phyloP scores from a whole-genome alignment of 1,140 invertebrate species.

The Sesamia nonagrioides region DNA sequence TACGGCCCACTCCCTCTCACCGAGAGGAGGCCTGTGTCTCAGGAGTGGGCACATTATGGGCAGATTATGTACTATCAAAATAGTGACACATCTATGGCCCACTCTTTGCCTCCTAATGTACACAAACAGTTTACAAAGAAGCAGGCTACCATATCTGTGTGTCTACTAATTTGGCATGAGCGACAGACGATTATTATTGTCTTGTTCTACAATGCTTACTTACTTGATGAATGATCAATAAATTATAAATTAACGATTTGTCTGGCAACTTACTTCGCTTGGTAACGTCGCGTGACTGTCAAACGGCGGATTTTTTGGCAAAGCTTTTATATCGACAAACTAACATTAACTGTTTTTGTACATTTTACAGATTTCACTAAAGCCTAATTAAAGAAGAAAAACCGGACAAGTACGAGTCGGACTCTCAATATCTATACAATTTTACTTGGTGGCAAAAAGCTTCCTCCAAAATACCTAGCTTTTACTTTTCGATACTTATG shows the following conservation, averaged over 20 bases:
- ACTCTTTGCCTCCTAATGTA: slow-evolving; percentile 20
- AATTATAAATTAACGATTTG: slow-evolving; percentile 31
- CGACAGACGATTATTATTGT: slow-evolving; percentile 48
- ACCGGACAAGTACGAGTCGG: too few relatives aligned
- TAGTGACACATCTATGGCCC: slow-evolving; percentile 9
- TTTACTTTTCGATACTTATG: too few relatives aligned
- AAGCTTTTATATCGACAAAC: not conserved
- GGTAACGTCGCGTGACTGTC: not conserved
- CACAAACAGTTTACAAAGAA: slow-evolving; percentile 41
- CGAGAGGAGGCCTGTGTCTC: too few relatives aligned
- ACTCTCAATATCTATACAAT: too few relatives aligned
- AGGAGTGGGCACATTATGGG: too few relatives aligned
- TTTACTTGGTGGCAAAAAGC: too few relatives aligned
- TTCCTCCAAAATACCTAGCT: too few relatives aligned
- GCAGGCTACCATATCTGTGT: slow-evolving; percentile 44
- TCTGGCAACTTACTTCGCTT: not conserved
- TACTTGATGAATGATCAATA: slow-evolving; percentile 29
- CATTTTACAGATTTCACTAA: too few relatives aligned
- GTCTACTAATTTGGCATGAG: slow-evolving; percentile 48
- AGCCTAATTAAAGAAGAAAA: too few relatives aligned
- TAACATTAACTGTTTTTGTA: not conserved
- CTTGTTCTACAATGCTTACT: slow-evolving; percentile 35
- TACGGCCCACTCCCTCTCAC: too few relatives aligned
- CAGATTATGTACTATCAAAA: not conserved
- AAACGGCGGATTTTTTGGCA: not conserved